A percentile compares a stretch with the other conserved stretches of the same genome.
Conservation (phyloP, 2,797 vertebrate species). For the Acestrorhynchus altus region DNA sequence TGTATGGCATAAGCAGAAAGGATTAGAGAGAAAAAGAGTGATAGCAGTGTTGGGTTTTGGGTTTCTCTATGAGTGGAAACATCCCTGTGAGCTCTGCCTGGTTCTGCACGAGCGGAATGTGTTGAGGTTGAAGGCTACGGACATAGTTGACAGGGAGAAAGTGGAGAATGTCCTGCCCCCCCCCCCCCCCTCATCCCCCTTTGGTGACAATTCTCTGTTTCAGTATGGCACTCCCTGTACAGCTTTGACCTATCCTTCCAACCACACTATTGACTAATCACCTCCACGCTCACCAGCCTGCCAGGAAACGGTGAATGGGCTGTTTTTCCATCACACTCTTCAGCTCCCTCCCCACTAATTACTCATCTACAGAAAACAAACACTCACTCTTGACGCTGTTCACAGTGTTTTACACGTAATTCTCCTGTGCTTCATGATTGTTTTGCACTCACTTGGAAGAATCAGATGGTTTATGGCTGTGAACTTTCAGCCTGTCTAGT, state of each 20-base stretch:
- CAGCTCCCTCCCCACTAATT: constrained; percentile 43
- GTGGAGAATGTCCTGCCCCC: constrained; percentile 33
- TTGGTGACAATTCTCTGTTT: constrained; percentile 59
- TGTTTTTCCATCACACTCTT: constrained; percentile 46
- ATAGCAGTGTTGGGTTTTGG: constrained; percentile 72
- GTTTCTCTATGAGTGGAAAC: constrained; percentile 75
- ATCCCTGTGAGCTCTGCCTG: constrained; percentile 61
- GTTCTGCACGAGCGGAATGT: constrained; percentile 65
- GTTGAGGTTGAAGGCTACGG: constrained; percentile 75
- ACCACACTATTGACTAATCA: constrained; percentile 53
- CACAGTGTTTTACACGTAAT: constrained; percentile 37
- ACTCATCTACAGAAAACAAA: constrained; percentile 55
- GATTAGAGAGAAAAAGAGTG: constrained; percentile 45
- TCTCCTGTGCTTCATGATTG: constrained; percentile 27
- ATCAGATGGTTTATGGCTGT: constrained; percentile 28
- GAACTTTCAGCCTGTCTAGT: constrained; percentile 50
- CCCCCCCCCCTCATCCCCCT: constrained; percentile 35
- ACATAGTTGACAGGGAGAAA: constrained; percentile 61
- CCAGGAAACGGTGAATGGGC: constrained; percentile 61
- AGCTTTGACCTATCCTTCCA: constrained; percentile 54
- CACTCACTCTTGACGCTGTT: constrained; percentile 35
- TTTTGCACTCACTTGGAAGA: constrained; percentile 28
- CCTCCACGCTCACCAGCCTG: constrained; percentile 39
- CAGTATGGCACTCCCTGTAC: constrained; percentile 62
- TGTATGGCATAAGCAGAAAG: constrained; percentile 72